Evolutionary conservation across 2,113 vertebrate genomes (phyloP), one percentile per base, ranked within the genome.

Genomic region (Zapus hudsonius): DNA sequence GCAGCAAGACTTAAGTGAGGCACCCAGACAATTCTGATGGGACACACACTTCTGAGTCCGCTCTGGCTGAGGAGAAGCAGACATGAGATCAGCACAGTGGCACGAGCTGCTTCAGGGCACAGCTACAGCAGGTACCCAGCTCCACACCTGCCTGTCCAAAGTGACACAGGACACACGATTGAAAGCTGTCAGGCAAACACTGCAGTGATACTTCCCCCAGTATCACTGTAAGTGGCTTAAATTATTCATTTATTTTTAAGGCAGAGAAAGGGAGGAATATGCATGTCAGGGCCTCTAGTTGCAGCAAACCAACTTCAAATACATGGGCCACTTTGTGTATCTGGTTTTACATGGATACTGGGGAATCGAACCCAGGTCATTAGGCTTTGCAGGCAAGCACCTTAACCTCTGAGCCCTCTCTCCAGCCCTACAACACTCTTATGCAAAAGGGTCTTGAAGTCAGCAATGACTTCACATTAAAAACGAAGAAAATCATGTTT

Each of bases 401-500:
- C n/a, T n/a, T n/a, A n/a, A n/a, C n/a, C n/a, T n/a, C n/a, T n/a
- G n/a, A n/a, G n/a, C n/a, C n/a, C n/a, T n/a, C n/a, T n/a, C n/a
- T n/a, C n/a, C n/a, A n/a, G n/a, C n/a, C n/a, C n/a, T 33, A 25
- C 40, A 55, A 84, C 23, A 67, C 15, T 33, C 59, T 66, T 72
- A 89, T 73, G 11, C 44, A 11, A 11, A 64, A 82, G 0, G 15
- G 70, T 16, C 42, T 61, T 86, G 38, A 91, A 86, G 81, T 89
- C 42, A 89, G 38, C 40, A 66, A 92, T 84, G 38, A 75, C 7
- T 31, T 84, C 61, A 87, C 0, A 0, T 81, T 83, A 84, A 27
- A 91, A 93, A 64, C 15, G 1, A 88, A 70, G 61, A 63, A 78
- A 92, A 87, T 70, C 33, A 64, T 15, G 42, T 76, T 73, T 90